Base-by-base conservation (phyloP, 64 coral and sea anemone species). In the Montipora capricornis region DNA sequence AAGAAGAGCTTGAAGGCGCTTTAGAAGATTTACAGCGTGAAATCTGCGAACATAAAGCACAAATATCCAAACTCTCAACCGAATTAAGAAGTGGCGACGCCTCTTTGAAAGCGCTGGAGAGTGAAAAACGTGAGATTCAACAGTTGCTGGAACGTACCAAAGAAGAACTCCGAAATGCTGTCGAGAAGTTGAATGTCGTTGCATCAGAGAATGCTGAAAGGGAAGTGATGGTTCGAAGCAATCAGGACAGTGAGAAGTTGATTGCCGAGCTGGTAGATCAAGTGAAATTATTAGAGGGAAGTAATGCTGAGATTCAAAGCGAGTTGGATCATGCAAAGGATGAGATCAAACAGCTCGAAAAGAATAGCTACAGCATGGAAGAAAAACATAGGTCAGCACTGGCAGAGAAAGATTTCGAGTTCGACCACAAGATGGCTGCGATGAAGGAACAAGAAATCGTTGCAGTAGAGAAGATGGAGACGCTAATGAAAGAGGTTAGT, bases 61-160 rank as follows among this genome's bases (percentile, higher is more conserved):
- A 69, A 2, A 24, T 94, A 29, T 10, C 71, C 29, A 78, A 97
- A 44, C 93, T 95, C 6, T 74, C 49, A 29, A 89, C 58, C 4
- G 11, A 74, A 62, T 49, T 97, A 20, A 78, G 95, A 62, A 74
- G 47, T 50, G 58, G 73, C 79, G 68, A 83, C n/a, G 71, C 89
- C 55, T 71, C 83, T 44, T 15, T 89, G 15, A 88, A 50, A 6
- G 78, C 74, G 58, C 26, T 68, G 49, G 86, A 73, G 29, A 3
- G 22, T 6, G 89, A 84, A 22, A 97, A 97, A 79, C 50, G 49
- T 5, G 82, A 92, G 75, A n/a, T 95, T 16, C 88, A 94, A 89
- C 74, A 88, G 48, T 92, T 91, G 61, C 78, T 97, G 55, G 47
- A 48, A 74, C 92, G 79, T 52, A 78, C 89, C 6, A 92, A 97